phyloP scores from a whole-genome alignment of 2,888 invertebrate species.

The Drosophila dives region DNA sequence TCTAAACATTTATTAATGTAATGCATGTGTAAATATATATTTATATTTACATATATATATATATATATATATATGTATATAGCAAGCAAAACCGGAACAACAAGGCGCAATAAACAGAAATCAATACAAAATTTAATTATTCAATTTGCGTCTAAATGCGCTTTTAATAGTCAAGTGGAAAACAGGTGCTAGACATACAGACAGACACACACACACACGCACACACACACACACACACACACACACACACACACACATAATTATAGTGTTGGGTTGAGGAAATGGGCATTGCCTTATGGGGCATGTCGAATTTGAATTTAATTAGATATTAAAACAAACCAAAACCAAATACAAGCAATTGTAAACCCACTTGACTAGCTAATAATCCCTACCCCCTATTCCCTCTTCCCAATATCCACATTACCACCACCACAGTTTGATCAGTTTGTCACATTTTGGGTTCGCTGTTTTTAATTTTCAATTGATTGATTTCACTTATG shows the following conservation, averaged over 20 bases:
- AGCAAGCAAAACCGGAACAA: slow-evolving; percentile 33
- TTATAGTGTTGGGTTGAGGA: slow-evolving; percentile 26
- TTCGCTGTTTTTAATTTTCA: slow-evolving; percentile 3
- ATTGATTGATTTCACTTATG: slow-evolving; percentile 38
- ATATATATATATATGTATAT: not conserved
- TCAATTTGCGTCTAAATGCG: slow-evolving; percentile 58
- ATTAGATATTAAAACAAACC: slow-evolving; percentile 32
- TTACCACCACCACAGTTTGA: not conserved
- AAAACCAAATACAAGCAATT: not conserved
- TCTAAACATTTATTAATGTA: slow-evolving; percentile 3
- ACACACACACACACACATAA: not conserved
- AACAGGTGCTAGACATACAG: slow-evolving; percentile 18
- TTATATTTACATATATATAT: not conserved
- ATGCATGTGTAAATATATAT: not conserved
- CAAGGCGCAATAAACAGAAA: slow-evolving; percentile 7
- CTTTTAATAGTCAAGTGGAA: slow-evolving; percentile 60
- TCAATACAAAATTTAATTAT: slow-evolving; percentile 40
- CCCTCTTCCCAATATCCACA: not conserved
- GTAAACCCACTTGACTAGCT: slow-evolving; percentile 1
- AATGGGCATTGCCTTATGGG: slow-evolving; percentile 49
- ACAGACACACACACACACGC: not conserved
- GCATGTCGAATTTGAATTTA: slow-evolving; percentile 58
- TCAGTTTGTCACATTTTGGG: slow-evolving; percentile 1
- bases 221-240: not conserved
- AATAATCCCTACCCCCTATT: not conserved